Evolutionary conservation across 2,888 invertebrate genomes (phyloP), one percentile per base, ranked within the genome.

Genomic region (Orthosia gracilis): DNA sequence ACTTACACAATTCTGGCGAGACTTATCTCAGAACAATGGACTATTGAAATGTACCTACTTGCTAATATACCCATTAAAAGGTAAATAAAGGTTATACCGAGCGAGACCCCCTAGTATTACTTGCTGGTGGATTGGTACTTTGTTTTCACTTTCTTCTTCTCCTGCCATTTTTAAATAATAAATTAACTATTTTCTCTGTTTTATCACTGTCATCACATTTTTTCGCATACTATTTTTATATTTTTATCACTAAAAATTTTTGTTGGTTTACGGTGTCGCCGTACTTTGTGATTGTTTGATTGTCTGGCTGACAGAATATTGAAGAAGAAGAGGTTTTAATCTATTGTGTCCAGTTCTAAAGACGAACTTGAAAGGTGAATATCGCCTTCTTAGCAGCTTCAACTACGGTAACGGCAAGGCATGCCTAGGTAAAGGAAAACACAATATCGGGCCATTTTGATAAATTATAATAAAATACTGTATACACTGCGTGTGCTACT

Each of bases 71-170:
- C 18, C 13, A 21, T 7, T 57, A 47, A 49, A 54, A 54, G n/a
- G 4, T 26, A 55, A 68, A 61, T 40, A 26, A 49, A 65, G 21
- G 12, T 23, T 47, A 50, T 84, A 82, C 81, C 81, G 81, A 31
- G 65, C 45, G 7, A 82, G 26, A 0, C 81, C 82, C 2, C 82
- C 76, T 0, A 82, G 68, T 13, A 82, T 66, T 13, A 84, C 12
- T 57, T 58, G 31, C 26, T 26, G 59, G 18, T 74, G 84, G 5
- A 1, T 13, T 18, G 61, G 31, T 0, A 55, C 3, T 26, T 7
- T 11, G 2, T 15, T 59, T 18, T 18, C 49, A 21, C 0, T 40
- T 1, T 52, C 55, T 12, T 59, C 55, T 5, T 67, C 13, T 45
- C 45, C 1, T 31, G 13, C 63, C 62, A 82, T 76, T 15, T 61